Base-by-base conservation (phyloP, 2,797 vertebrate species). In the Myotis pilosus region DNA sequence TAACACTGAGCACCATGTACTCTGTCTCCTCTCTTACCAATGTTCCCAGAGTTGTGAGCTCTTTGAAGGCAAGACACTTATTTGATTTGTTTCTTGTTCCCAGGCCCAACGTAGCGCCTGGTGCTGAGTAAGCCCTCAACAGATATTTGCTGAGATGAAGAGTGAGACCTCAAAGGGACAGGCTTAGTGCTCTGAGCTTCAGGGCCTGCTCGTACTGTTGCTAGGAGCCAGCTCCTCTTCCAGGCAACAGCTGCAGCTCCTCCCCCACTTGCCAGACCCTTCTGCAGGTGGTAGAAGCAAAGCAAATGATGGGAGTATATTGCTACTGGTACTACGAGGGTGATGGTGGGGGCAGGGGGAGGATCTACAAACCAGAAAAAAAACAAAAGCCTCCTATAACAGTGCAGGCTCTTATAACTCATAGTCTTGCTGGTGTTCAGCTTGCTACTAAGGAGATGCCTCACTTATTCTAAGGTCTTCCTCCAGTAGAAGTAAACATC, bases 181-280 rank as follows among this genome's bases (percentile, higher is more conserved):
- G 75, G 92, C 74, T 92, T 57, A 90, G 94, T 79, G 78, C 74
- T 92, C 74, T n/a, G 86, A 91, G 75, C 81, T 76, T 64, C 76
- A 91, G 75, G 66, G 57, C 69, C 71, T 85, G 87, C 93, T 83
- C 87, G 88, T 57, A 95, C 41, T 83, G 97, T 95, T 96, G 95
- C 96, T 94, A 96, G 94, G 96, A 96, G 87, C 88, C 92, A 93
- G 94, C 11, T 30, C 28, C 84, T 95, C 89, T 90, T 93, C 91
- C 66, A 93, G 74, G 92, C 89, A 95, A 96, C 95, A 97, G 95
- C 95, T 93, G 95, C 90, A 95, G 78, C 93, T 93, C 96, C 96
- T 94, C 93, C 94, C 94, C 85, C 28, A 91, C 92, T 93, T 51
- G n/a, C 69, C 92, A 97, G 91, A 82, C 66, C 41, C 94, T 96